Percentiles rank a stretch among this genome's conserved stretches.
Evolutionary conservation across 2,797 vertebrate species (phyloP).

Genomic region (Peromyscus melanophrys): DNA sequence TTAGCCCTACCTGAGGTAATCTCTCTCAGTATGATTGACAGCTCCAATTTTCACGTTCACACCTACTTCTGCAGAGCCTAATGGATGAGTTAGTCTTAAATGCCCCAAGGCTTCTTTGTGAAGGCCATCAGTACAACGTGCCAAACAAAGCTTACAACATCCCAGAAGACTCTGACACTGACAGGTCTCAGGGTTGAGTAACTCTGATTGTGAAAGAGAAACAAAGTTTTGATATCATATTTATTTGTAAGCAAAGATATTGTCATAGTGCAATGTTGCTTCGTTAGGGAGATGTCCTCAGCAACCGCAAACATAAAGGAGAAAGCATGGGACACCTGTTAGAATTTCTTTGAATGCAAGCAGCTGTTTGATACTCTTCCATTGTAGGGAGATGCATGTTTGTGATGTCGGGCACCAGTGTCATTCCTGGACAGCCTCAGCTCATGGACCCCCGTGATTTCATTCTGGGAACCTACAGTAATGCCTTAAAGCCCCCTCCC

Average conservation of each 20-base stretch:
- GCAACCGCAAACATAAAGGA: background rate
- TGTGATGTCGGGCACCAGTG: background rate
- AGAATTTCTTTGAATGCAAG: background rate
- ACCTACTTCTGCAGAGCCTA: conserved; percentile 41
- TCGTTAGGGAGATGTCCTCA: background rate
- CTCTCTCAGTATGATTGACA: conserved; percentile 44
- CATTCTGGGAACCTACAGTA: background rate
- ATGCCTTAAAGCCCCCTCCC: too few relatives aligned
- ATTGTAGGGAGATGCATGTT: background rate
- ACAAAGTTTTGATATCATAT: background rate
- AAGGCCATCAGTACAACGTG: background rate
- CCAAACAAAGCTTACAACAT: background rate
- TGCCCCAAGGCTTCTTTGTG: background rate
- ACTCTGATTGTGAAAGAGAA: conserved; percentile 31
- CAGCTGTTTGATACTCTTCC: background rate
- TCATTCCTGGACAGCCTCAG: background rate
- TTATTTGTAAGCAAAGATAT: conserved; percentile 52
- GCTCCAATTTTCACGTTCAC: conserved; percentile 34
- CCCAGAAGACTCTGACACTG: background rate
- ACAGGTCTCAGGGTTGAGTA: background rate
- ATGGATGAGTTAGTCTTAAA: conserved; percentile 6
- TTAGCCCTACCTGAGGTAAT: background rate
- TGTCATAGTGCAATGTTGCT: background rate
- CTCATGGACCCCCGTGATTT: background rate
- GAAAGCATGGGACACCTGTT: background rate